Evolutionary conservation across 2,113 vertebrate species (phyloP), one percentile per base, ranked within the genome.

Genomic region (Chionodraco myersi): DNA sequence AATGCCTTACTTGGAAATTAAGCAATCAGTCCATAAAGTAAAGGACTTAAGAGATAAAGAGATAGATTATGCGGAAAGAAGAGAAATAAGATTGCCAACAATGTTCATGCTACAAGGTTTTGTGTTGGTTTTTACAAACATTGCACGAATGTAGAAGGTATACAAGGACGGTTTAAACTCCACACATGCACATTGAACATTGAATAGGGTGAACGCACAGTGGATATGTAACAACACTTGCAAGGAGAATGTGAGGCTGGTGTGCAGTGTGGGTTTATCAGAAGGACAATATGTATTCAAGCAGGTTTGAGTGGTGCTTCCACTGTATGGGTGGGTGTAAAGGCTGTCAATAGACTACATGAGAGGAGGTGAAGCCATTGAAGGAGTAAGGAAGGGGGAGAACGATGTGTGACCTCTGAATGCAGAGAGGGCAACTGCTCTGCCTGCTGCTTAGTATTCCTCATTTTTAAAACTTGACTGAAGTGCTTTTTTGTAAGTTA

Each of bases 161-260:
- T 1, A 59, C 45, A 66, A 41, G 61, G 65, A 65, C 60, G 45
- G 59, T 60, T 75, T 10, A 57, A 71, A 48, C 18, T 18, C 11
- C 18, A 69, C 16, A 75, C 59, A 70, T 53, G 62, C 61, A 82
- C 45, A 63, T 0, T 47, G 21, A n/a, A 13, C 26, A 72, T 67
- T 44, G 52, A 57, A 62, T 12, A 5, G 13, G n/a, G 57, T 52
- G 61, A 77, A 56, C 36, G 61, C 54, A 58, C 15, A 10, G 57
- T 0, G 12, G 12, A 41, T 1, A 15, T 68, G 45, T 68, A 57
- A 52, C 10, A 44, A 62, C 23, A 76, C 23, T 21, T 51, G 41
- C 59, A 69, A 75, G 64, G 12, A n/a, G 14, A 56, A 44, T 1
- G 48, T 51, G 26, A 71, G 62, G 74, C 48, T 72, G 62, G 14